phyloP scores from a whole-genome alignment of 2,888 invertebrate genomes.

The Eilema sororculum region DNA sequence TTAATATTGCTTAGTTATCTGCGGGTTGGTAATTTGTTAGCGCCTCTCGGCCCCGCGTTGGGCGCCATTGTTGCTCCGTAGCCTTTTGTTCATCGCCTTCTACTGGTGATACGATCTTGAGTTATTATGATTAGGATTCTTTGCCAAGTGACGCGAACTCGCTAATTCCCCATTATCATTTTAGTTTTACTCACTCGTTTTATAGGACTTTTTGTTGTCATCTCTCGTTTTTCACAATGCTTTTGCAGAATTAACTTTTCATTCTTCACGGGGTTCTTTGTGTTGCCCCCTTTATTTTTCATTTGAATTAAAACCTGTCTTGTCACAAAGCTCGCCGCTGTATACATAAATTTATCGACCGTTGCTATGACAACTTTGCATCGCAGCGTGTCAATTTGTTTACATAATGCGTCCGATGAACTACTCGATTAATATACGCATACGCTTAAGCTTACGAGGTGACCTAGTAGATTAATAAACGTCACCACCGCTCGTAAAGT shows the following conservation, averaged over 20 bases:
- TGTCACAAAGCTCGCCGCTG: not conserved
- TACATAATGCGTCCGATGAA: constrained; percentile 59
- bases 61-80: constrained; percentile 82
- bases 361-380: constrained; percentile 4
- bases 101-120: constrained; percentile 84
- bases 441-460: constrained; percentile 64
- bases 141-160: constrained; percentile 82
- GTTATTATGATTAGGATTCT: constrained; percentile 87
- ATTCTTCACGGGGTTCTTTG: constrained; percentile 38
- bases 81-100: constrained; percentile 86
- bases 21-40: constrained; percentile 85
- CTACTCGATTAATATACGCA: constrained; percentile 69
- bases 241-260: constrained; percentile 31
- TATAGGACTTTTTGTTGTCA: constrained; percentile 56
- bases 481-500: constrained; percentile 78
- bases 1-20: constrained; percentile 87
- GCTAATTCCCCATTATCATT: constrained; percentile 83
- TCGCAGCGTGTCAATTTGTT: constrained; percentile 46
- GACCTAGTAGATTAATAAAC: constrained; percentile 80
- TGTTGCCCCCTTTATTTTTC: constrained; percentile 18
- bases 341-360: constrained; percentile 8
- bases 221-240: constrained; percentile 37
- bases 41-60: constrained; percentile 76
- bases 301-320: constrained; percentile 17
- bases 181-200: constrained; percentile 70